Base-by-base conservation (phyloP, 2,888 invertebrate genomes). In the Amorpha juglandis region DNA sequence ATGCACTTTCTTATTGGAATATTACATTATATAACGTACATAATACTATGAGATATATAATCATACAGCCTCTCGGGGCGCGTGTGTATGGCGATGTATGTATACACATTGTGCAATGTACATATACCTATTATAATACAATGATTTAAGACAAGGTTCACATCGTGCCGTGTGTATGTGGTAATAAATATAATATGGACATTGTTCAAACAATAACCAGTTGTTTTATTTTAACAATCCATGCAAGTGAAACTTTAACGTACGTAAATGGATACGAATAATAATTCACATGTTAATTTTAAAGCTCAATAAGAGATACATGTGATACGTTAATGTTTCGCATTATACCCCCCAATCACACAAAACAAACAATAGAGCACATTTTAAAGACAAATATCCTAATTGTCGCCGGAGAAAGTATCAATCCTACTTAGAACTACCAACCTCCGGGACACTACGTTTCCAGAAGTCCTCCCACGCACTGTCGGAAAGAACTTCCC, bases 101-200 rank as follows among this genome's bases (percentile, higher is more conserved):
- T 95, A 94, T 94, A 95, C 95, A 95, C 94, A 94, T 94, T 94
- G 93, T 95, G 95, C 95, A 95, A 95, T 95, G 95, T 95, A 95
- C 94, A 95, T 95, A 95, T 95, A 95, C 95, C 95, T 95, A 95
- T 89, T 94, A 94, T 92, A 93, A 95, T 95, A 95, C 94, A 95
- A 95, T 95, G 95, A 95, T 95, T 93, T 95, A 96, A 96, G 96
- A 96, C 95, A 96, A 96, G 96, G 96, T 96, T 96, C 96, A 96
- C 96, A 96, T 96, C 96, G 96, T 96, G 96, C 96, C 96, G 96
- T 96, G 96, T 96, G 96, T 96, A 96, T 96, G 96, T 96, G 96
- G 96, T 96, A 95, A 95, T 95, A 96, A 95, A 96, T 96, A 96
- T 96, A 96, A 96, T 96, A 96, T 96, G 96, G 96, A 96, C 96